These are phyloP conservation scores for Capitulum mitella DNA, from an alignment of 2,888 invertebrate genomes.

Conservation along the genomic window DNA sequence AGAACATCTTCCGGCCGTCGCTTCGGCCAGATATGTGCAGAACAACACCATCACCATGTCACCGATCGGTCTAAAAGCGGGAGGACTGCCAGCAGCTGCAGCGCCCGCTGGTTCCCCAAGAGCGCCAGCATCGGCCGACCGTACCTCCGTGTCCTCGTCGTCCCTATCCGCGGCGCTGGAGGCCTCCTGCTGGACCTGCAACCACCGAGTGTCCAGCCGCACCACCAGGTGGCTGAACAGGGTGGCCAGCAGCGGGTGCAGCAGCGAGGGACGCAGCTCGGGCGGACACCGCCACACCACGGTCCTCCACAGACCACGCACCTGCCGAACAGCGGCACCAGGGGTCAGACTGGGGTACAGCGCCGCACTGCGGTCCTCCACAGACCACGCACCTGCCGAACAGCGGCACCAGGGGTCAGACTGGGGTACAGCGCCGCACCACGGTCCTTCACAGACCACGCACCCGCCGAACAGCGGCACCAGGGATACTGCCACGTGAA, in stretches of 20 bases:
- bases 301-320: background rate
- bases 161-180: slow-evolving; percentile 30
- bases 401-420: background rate
- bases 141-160: slow-evolving; percentile 29
- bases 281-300: slow-evolving; percentile 27
- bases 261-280: background rate
- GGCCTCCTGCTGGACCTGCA: slow-evolving; percentile 40
- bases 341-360: background rate
- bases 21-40: no score
- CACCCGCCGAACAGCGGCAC: slow-evolving; percentile 72
- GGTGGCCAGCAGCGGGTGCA: background rate
- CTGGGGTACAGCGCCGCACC: slow-evolving; percentile 61
- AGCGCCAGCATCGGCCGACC: no score
- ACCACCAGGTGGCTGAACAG: slow-evolving; percentile 25
- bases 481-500: no score
- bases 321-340: background rate
- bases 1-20: no score
- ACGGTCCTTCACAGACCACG: slow-evolving; percentile 74
- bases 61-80: no score
- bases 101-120: no score
- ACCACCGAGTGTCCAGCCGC: slow-evolving; percentile 40
- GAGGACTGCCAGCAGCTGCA: no score
- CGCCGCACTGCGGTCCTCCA: background rate
- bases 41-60: no score
- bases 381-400: background rate